A percentile compares a stretch with the other conserved stretches of the same genome.
Conservation (phyloP, 1,140 invertebrate species). For the Batillaria attramentaria region DNA sequence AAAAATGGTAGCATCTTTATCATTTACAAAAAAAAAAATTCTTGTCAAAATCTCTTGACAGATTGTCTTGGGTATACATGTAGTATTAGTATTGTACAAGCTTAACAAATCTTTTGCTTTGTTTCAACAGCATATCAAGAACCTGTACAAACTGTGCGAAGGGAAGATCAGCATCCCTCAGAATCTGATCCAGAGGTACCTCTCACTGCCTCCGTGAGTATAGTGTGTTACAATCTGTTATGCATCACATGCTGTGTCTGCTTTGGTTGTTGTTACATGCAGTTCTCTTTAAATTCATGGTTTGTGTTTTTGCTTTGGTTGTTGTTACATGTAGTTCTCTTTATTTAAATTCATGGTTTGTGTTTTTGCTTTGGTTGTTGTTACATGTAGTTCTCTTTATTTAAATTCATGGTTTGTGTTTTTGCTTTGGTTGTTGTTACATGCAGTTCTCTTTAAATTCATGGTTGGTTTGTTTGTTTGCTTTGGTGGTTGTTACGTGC, state of each 20-base stretch:
- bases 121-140: constrained; percentile 52
- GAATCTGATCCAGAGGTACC: constrained; percentile 31
- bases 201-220: constrained; percentile 15
- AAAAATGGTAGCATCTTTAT: no score
- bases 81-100: background rate
- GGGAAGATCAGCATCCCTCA: constrained; percentile 42
- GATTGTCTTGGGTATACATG: background rate
- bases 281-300: no score
- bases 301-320: no score
- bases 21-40: background rate
- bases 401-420: background rate
- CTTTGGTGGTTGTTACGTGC: background rate
- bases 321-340: no score
- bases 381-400: background rate
- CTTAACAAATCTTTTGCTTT: background rate
- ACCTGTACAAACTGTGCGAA: constrained; percentile 45
- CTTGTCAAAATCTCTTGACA: background rate
- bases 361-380: background rate
- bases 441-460: background rate
- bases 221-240: no score
- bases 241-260: no score
- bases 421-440: no score
- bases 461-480: background rate
- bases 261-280: no score
- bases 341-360: background rate